Evolutionary conservation across 2,797 vertebrate species (phyloP), one percentile per base, ranked within the genome.

Genomic region (Geotrypetes seraphini): DNA sequence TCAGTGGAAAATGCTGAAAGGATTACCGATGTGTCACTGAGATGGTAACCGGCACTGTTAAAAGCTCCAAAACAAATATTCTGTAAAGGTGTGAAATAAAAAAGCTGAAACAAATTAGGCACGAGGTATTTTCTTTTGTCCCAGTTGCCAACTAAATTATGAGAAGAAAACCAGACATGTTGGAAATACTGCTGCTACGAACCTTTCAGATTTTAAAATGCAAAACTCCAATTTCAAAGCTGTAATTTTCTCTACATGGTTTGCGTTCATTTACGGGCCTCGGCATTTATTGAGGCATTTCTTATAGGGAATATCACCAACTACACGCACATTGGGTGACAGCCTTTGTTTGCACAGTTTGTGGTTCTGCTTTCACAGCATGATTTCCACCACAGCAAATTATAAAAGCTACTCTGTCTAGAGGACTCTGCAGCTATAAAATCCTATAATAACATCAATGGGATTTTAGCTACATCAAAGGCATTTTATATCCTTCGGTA

Each of bases 381-480:
- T 30, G 63, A 63, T 61, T 56, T 61, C 46, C 57, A 47, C 33
- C 29, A 31, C 32, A 57, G 50, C 21, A 57, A 55, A 63, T 59
- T 57, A 44, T 2, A 2, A 18, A 13, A 15, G 19, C 43, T 43
- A 37, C 56, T 57, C n/a, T 67, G 63, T 60, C 58, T 50, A 54
- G 50, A 67, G 67, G 41, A 23, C 43, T 71, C 59, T 39, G 54
- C 69, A 71, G 69, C 69, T 71, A 66, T 61, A 63, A 62, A 71
- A 71, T 69, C 56, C 58, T 63, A 61, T 71, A 69, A 67, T 71
- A 69, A 69, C 63, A 67, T 69, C 63, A 69, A 66, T 65, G 28
- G n/a, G 69, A 71, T 71, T 69, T 69, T 60, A 71, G 63, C 63
- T 61, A 69, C 69, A 65, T 71, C 69, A 69, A 71, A 71, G 69